Conservation (phyloP, 2,113 vertebrate genomes). For the Numenius arquata region DNA sequence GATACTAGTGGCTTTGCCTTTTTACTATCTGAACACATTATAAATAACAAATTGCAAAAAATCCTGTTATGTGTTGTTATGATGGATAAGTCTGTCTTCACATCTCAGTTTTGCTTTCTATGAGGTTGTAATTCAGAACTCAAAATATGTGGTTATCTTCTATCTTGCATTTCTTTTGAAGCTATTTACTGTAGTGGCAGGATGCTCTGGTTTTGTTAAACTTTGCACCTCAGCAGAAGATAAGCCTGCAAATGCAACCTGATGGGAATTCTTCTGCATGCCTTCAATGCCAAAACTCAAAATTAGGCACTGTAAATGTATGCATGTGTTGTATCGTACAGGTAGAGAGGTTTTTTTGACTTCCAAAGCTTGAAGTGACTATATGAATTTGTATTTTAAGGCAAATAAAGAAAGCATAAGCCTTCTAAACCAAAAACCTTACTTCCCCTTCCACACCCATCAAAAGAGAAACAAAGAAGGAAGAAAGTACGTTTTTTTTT, state of each 20-base stretch:
- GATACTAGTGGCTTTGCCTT: neutral
- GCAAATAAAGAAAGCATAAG: neutral
- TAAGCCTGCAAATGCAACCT: neutral
- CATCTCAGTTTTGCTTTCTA: neutral
- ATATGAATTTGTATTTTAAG: neutral
- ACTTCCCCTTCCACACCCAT: neutral
- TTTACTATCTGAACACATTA: neutral
- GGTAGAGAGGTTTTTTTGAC: neutral
- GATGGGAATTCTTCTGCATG: neutral
- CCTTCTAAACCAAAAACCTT: neutral
- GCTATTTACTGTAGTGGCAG: neutral
- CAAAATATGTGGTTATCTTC: neutral
- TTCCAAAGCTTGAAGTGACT: neutral
- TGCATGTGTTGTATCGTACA: neutral
- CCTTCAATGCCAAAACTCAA: neutral
- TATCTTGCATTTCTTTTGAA: neutral
- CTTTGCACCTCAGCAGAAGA: neutral
- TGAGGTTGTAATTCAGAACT: neutral
- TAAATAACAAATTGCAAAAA: neutral
- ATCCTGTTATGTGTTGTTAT: neutral
- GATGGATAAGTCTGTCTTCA: neutral
- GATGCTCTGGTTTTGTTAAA: neutral
- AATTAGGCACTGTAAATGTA: neutral
- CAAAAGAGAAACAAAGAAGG: neutral
- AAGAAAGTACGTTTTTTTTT: neutral